phyloP scores from a whole-genome alignment of 2,113 vertebrate genomes.

The Acanthisitta chloris region DNA sequence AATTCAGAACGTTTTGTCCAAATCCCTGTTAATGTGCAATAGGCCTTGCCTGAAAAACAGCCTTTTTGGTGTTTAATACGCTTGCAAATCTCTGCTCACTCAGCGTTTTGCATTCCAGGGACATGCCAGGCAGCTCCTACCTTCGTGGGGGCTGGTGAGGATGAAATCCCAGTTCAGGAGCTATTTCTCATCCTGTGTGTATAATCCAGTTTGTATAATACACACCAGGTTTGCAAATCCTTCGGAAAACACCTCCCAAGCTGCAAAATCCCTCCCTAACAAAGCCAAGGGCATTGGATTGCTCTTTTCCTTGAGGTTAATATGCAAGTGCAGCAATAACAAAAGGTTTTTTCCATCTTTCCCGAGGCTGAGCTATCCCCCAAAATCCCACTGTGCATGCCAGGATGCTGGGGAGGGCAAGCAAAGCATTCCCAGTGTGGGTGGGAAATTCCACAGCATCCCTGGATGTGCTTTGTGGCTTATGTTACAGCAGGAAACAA shows the following conservation, averaged over 20 bases:
- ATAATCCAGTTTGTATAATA: fast-evolving
- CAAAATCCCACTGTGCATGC: background rate
- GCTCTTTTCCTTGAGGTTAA: fast-evolving
- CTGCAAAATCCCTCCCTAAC: background rate
- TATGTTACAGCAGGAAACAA: background rate
- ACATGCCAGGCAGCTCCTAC: background rate
- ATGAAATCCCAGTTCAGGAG: background rate
- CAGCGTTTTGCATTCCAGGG: background rate
- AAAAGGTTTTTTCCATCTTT: background rate
- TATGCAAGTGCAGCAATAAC: fast-evolving
- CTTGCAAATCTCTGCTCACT: background rate
- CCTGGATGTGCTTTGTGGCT: background rate
- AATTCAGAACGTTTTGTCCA: background rate
- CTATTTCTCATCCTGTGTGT: fast-evolving
- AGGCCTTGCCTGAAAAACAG: background rate
- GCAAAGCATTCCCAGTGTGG: fast-evolving
- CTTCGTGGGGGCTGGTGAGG: background rate
- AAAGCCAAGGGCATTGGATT: fast-evolving
- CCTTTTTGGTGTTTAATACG: background rate
- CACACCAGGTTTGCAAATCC: background rate
- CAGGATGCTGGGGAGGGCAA: background rate
- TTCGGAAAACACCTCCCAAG: background rate
- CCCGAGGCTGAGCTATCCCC: background rate
- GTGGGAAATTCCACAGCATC: background rate
- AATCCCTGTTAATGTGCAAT: background rate